A percentile compares a stretch with the other conserved stretches of the same genome.
phyloP scores from a whole-genome alignment of 2,888 invertebrate species.

The Petrophora chlorosata region DNA sequence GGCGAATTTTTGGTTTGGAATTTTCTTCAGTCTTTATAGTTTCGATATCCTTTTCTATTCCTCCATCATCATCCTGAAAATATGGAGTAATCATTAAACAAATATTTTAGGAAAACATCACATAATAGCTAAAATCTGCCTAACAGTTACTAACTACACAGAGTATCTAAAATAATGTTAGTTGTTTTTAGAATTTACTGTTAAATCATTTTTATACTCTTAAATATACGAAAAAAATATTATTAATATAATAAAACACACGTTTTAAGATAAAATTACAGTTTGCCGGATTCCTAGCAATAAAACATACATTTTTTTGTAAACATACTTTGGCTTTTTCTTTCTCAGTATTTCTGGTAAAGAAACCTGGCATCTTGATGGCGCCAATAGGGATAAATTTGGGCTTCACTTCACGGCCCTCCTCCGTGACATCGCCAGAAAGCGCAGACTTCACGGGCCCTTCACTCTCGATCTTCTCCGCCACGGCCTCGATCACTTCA shows the following conservation, averaged over 20 bases:
- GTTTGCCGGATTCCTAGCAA: no score
- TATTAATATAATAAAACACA: no score
- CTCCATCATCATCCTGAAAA: conserved; percentile 66
- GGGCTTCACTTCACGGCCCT: conserved; percentile 89
- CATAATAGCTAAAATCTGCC: no score
- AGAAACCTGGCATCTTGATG: conserved; percentile 94
- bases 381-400: conserved; percentile 94
- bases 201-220: no score
- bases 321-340: conserved; percentile 87
- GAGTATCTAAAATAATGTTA: no score
- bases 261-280: no score
- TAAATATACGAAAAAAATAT: no score
- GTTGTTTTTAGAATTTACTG: no score
- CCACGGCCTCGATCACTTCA: conserved; percentile 70
- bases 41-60: conserved; percentile 68
- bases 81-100: background rate
- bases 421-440: conserved; percentile 83
- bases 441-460: conserved; percentile 79
- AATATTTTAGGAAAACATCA: background rate
- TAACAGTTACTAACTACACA: no score
- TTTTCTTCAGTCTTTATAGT: conserved; percentile 68
- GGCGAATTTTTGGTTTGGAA: conserved; percentile 58
- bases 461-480: conserved; percentile 75
- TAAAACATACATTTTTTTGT: no score
- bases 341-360: conserved; percentile 89